These are phyloP conservation scores for Tethya wilhelma DNA, from an alignment of 37 sponge, comb jelly and placozoan genomes.

Conservation along the genomic window DNA sequence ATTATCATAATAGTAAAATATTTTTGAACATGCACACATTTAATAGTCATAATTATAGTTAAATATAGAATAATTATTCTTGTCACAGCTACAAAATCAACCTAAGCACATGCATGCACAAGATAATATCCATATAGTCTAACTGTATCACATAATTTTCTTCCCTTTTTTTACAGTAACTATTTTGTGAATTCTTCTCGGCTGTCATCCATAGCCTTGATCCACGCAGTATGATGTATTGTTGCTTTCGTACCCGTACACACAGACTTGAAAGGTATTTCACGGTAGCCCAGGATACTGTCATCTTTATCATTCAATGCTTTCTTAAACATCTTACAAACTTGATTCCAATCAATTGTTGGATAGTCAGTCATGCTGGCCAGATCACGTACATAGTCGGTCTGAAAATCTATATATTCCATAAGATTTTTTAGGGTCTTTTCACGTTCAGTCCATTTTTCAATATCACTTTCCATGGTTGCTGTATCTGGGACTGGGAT, in stretches of 20 bases:
- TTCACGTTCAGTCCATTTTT: not conserved
- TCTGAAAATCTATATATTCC: slow-evolving; percentile 36
- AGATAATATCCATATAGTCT: no score
- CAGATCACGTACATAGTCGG: slow-evolving; percentile 36
- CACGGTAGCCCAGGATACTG: slow-evolving; percentile 46
- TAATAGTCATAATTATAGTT: no score
- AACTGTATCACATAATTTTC: no score
- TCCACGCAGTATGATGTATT: slow-evolving; percentile 43
- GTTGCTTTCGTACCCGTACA: slow-evolving; percentile 20
- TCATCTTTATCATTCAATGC: slow-evolving; percentile 40
- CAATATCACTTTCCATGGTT: slow-evolving; percentile 19
- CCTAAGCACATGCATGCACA: no score
- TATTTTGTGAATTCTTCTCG: not conserved
- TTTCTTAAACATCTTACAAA: slow-evolving; percentile 7
- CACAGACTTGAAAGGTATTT: slow-evolving; percentile 5
- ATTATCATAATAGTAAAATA: no score
- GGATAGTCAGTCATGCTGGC: slow-evolving; percentile 12
- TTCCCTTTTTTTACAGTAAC: not conserved
- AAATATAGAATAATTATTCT: no score
- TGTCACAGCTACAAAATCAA: no score
- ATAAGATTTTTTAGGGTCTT: not conserved
- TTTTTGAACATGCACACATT: no score
- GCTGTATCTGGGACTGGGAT: slow-evolving; percentile 8
- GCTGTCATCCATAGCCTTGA: slow-evolving; percentile 47
- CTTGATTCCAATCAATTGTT: not conserved